These are phyloP conservation scores for Mionectes macconnelli DNA, from an alignment of 2,113 vertebrate genomes.

Conservation along the genomic window DNA sequence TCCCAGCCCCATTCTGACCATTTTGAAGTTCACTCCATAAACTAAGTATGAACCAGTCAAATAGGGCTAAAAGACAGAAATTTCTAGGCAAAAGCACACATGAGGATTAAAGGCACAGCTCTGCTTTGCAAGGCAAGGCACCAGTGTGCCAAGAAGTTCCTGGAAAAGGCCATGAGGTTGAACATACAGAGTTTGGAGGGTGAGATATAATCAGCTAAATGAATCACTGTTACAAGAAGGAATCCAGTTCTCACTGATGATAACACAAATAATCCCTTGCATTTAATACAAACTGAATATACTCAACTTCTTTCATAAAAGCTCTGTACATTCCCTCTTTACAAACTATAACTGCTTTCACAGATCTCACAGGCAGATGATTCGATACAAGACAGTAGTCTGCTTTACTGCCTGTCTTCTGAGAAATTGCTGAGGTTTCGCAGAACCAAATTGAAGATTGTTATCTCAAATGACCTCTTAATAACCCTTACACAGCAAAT, in stretches of 20 bases:
- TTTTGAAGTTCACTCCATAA: background rate
- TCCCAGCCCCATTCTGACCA: background rate
- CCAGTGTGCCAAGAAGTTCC: background rate
- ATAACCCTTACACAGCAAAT: background rate
- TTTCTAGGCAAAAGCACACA: background rate
- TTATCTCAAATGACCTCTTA: conserved; percentile 24
- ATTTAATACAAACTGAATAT: background rate
- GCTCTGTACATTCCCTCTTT: background rate
- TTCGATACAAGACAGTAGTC: background rate
- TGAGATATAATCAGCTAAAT: background rate
- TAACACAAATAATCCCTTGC: background rate
- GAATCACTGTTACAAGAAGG: background rate
- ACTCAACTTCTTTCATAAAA: background rate
- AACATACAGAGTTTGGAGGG: background rate
- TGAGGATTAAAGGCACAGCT: background rate
- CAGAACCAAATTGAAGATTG: background rate
- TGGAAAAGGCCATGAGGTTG: background rate
- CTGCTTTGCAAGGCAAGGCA: background rate
- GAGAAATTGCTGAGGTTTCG: background rate
- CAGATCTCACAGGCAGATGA: background rate
- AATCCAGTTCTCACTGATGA: background rate
- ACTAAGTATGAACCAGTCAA: background rate
- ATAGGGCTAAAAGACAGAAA: background rate
- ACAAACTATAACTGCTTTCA: background rate
- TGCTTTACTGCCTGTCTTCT: background rate